Percentiles rank a stretch among this genome's conserved stretches.
These are phyloP conservation scores for Melanchra persicariae DNA, from an alignment of 2,888 invertebrate species.

Conservation along the genomic window DNA sequence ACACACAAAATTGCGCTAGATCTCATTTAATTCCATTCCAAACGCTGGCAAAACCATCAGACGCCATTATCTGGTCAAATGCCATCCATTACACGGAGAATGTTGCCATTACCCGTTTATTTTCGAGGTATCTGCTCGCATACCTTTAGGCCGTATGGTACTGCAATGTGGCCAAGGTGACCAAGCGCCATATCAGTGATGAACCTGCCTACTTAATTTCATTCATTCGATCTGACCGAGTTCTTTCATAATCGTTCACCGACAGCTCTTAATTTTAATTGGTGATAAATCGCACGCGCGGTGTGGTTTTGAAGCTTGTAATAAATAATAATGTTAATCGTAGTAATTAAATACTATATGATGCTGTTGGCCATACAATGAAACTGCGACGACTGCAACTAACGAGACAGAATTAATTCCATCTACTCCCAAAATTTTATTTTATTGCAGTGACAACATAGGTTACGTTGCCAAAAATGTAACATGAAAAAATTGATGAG, in stretches of 20 bases:
- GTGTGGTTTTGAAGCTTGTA: background rate
- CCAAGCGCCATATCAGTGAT: slow-evolving; percentile 64
- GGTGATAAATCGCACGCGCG: slow-evolving; percentile 29
- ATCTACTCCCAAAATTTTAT: background rate
- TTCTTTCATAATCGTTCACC: slow-evolving; percentile 40
- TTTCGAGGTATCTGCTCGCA: slow-evolving; percentile 39
- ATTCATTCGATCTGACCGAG: slow-evolving; percentile 47
- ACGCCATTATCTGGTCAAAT: slow-evolving; percentile 50
- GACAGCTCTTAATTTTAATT: slow-evolving; percentile 45
- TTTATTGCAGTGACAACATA: background rate
- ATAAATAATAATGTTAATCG: slow-evolving; percentile 30
- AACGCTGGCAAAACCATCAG: slow-evolving; percentile 33
- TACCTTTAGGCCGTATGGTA: slow-evolving; percentile 17
- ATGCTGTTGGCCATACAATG: background rate
- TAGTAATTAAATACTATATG: background rate
- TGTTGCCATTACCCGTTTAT: slow-evolving; percentile 50
- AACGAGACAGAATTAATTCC: background rate
- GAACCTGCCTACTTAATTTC: slow-evolving; percentile 51
- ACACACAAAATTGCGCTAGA: slow-evolving; percentile 33
- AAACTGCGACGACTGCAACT: too few species aligned
- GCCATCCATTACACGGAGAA: slow-evolving; percentile 50
- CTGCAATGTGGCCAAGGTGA: slow-evolving; percentile 79
- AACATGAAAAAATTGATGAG: background rate
- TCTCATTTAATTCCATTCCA: slow-evolving; percentile 36
- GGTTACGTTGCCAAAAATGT: background rate